Conservation (phyloP, 1,140 invertebrate species). For the Hyles vespertilio region DNA sequence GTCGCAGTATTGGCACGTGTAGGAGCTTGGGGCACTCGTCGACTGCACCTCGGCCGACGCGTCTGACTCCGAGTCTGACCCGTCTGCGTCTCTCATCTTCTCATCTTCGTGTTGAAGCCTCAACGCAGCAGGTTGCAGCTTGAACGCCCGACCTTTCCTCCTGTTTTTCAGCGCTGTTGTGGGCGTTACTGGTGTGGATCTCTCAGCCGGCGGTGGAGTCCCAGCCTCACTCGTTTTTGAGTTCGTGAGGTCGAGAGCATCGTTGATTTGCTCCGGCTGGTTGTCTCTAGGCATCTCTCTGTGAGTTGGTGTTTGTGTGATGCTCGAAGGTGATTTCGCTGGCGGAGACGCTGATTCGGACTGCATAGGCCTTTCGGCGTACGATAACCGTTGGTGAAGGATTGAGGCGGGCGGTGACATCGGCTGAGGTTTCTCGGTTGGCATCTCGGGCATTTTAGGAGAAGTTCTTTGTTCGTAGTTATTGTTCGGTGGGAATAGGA, state of each 20-base stretch:
- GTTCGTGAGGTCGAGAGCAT: slow-evolving; percentile 78
- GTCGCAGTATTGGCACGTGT: slow-evolving; percentile 90
- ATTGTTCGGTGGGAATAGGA: slow-evolving; percentile 69
- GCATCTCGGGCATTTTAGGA: slow-evolving; percentile 32
- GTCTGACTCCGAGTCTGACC: slow-evolving; percentile 68
- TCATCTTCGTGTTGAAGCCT: slow-evolving; percentile 69
- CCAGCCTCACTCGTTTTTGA: slow-evolving; percentile 61
- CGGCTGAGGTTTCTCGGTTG: slow-evolving; percentile 31
- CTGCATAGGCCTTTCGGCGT: slow-evolving; percentile 35
- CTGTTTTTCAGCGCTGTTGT: slow-evolving; percentile 78
- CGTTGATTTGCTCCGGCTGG: slow-evolving; percentile 45
- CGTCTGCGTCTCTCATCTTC: slow-evolving; percentile 38
- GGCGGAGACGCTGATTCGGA: slow-evolving; percentile 36
- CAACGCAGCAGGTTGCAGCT: slow-evolving; percentile 79
- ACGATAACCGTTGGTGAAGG: slow-evolving; percentile 56
- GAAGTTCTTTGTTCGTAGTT: slow-evolving; percentile 59
- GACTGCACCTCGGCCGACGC: slow-evolving; percentile 36
- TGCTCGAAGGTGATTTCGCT: slow-evolving; percentile 46
- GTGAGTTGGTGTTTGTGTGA: slow-evolving; percentile 49
- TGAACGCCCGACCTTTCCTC: slow-evolving; percentile 87
- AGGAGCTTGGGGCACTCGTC: slow-evolving; percentile 47
- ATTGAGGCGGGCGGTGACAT: slow-evolving; percentile 45
- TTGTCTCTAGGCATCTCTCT: slow-evolving; percentile 19
- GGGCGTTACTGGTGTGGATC: slow-evolving; percentile 44
- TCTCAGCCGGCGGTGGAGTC: slow-evolving; percentile 45